A percentile compares a stretch with the other conserved stretches of the same genome.
These are phyloP conservation scores for Lepidocolaptes lacrymiger DNA, from an alignment of 2,797 vertebrate genomes.

Conservation along the genomic window DNA sequence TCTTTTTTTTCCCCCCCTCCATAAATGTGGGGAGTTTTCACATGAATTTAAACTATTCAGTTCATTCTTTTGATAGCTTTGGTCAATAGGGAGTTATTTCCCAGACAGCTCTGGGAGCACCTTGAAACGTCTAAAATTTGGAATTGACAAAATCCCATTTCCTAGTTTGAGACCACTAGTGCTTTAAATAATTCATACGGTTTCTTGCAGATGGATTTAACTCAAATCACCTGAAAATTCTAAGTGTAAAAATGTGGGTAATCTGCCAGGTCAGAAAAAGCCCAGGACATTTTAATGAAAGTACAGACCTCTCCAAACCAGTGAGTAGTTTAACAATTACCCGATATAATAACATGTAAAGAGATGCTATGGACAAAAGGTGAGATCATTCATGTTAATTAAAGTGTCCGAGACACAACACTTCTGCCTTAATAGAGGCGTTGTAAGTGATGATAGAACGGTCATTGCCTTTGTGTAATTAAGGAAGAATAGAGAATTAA, in stretches of 20 bases:
- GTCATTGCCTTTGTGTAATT: slow-evolving; percentile 14
- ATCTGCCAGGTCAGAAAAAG: neutral
- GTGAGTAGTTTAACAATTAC: slow-evolving; percentile 54
- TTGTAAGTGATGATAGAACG: neutral
- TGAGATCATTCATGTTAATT: slow-evolving; percentile 63
- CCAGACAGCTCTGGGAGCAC: neutral
- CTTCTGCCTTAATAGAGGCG: neutral
- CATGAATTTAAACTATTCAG: neutral
- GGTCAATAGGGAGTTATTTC: slow-evolving; percentile 3
- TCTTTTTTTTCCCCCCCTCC: neutral
- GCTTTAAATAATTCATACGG: slow-evolving; percentile 1
- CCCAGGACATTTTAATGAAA: slow-evolving; percentile 22
- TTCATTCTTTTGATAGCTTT: slow-evolving; percentile 15
- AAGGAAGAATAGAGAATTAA: neutral
- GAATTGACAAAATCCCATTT: neutral
- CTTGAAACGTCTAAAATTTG: neutral
- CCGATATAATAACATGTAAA: slow-evolving; percentile 17
- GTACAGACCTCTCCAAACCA: slow-evolving; percentile 8
- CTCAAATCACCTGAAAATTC: slow-evolving; percentile 21
- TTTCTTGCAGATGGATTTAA: slow-evolving; percentile 31
- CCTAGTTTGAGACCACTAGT: neutral
- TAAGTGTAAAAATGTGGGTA: neutral
- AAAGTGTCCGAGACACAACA: slow-evolving; percentile 21
- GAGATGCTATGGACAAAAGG: slow-evolving; percentile 46
- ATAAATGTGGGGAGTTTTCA: neutral